Conservation (phyloP, 2,113 vertebrate species). For the Halichoerus grypus region DNA sequence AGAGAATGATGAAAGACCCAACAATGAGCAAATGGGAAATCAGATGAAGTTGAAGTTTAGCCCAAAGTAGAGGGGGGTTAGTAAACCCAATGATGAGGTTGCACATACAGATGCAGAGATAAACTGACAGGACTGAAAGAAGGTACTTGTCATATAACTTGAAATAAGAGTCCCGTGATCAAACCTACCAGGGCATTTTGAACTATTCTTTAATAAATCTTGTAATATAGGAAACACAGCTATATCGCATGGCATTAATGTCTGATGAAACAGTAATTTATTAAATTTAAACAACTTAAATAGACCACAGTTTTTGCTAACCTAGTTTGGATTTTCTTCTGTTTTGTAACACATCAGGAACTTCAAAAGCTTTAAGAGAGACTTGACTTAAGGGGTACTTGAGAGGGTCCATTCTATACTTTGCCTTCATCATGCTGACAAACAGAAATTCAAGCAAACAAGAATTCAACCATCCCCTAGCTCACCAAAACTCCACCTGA, state of each 20-base stretch:
- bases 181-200: background rate
- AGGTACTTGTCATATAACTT: background rate
- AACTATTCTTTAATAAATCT: background rate
- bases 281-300: background rate
- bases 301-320: background rate
- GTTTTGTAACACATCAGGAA: background rate
- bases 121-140: background rate
- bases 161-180: background rate
- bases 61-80: background rate
- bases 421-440: background rate
- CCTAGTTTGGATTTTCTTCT: constrained; percentile 22
- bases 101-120: background rate
- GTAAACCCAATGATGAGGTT: background rate
- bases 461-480: background rate
- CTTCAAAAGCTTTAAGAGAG: background rate
- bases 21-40: background rate
- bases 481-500: background rate
- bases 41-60: constrained; percentile 33
- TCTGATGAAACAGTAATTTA: background rate
- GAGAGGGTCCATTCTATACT: background rate
- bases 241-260: background rate
- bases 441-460: background rate
- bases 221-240: background rate
- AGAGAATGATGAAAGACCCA: constrained; percentile 43
- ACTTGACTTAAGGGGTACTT: background rate